Base-by-base conservation (phyloP, 2,888 invertebrate genomes). In the Apotomis capreana region DNA sequence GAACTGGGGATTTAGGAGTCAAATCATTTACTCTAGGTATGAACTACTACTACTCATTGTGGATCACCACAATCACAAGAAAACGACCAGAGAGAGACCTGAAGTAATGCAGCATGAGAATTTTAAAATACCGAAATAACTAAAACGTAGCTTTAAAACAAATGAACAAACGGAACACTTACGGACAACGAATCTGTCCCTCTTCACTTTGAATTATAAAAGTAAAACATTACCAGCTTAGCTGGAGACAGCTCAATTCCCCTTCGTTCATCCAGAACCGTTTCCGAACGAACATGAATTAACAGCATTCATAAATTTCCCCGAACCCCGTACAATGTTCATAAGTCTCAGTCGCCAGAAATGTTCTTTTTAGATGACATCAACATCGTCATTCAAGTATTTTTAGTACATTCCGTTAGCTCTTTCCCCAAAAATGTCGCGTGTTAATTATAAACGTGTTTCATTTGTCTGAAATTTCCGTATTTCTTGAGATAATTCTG, bases 311-410 rank as follows among this genome's bases (percentile, higher is more conserved):
- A 68, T 74, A 68, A 74, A 74, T 74, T 70, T 54, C 49, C 57
- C 36, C 44, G n/a, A 52, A 62, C 64, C 52, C 65, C 51, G 54
- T 26, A 26, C 26, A 26, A 26, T 26, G 26, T 62, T 58, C 61
- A 70, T 69, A 68, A 63, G 52, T 70, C 74, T 74, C 74, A 61
- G 65, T 67, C 74, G 64, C 74, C 74, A 68, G 72, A 75, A 73
- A 76, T 68, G 68, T 72, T 68, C 54, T 63, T 59, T 57, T 52
- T 15, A 62, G 68, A 72, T 72, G 72, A 72, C 68, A 72, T 59
- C 68, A 68, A 68, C 72, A 54, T 63, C 72, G 72, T 72, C 62
- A 71, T 58, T 62, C 52, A 13, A 37, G 57, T 74, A 70, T 70
- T 74, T 74, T 74, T 74, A 70, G 70, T 62, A 68, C 68, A 68